Evolutionary conservation across 2,113 vertebrate species (phyloP), one percentile per base, ranked within the genome.

Genomic region (Phalacrocorax carbo): DNA sequence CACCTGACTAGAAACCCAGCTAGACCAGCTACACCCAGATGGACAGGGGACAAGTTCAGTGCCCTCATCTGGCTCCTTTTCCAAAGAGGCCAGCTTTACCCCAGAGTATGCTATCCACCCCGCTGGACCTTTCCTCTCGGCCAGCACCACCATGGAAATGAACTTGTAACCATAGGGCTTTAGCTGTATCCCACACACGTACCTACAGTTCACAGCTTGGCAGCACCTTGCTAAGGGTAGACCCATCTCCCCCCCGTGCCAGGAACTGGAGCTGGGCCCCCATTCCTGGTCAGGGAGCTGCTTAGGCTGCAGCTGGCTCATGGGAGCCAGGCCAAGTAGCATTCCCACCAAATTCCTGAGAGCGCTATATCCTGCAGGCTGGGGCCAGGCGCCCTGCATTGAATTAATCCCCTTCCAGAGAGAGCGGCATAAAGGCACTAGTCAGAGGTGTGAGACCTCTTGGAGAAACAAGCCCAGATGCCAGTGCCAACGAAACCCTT

Each of bases 311-410:
- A 95, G 57, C 75, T 94, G 70, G 82, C 62, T 92, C 7, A 46
- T 1, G 26, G 88, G 70, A 93, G 12, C 42, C 3, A 6, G 68
- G 92, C 77, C 66, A 82, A 93, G 40, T 14, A 66, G 52, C 86
- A 64, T 95, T 95, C 91, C 60, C 20, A 79, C n/a, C 5, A 40
- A 77, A 91, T 95, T 95, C 80, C 49, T 94, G 26, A 86, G 77
- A 70, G 8, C 4, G 2, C 21, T 86, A 57, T 29, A 81, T 70
- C 58, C 68, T 89, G 60, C 68, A 82, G 52, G 79, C 86, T 87
- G 57, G 36, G 54, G 62, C 70, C 42, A 44, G 44, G 26, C 8
- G 9, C 68, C n/a, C 52, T 4, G 0, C 7, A 2, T 60, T 4
- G 3, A 76, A 91, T 83, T 92, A 40, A 86, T 13, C 27, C 57